Conservation (phyloP, 2,888 invertebrate genomes). For the Agrilus cyanescens region DNA sequence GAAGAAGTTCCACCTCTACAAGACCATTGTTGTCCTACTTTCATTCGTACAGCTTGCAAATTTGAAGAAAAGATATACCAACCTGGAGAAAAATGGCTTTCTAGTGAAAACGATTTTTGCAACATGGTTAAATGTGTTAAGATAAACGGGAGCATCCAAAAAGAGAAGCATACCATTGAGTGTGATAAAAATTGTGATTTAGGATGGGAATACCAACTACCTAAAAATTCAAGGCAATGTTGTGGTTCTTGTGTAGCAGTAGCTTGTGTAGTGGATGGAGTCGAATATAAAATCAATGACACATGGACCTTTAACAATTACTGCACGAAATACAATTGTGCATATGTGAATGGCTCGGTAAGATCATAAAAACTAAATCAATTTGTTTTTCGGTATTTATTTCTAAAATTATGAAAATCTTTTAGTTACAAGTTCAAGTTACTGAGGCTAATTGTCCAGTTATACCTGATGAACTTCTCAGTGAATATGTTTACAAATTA, state of each 20-base stretch:
- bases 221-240: slow-evolving; percentile 38
- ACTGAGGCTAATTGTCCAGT: slow-evolving; percentile 41
- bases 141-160: slow-evolving; percentile 38
- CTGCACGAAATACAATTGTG: slow-evolving; percentile 50
- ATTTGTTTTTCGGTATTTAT: no score
- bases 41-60: slow-evolving; percentile 47
- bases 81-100: slow-evolving; percentile 48
- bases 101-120: slow-evolving; percentile 40
- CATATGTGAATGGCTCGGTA: slow-evolving; percentile 38
- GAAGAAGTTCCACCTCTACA: slow-evolving; percentile 41
- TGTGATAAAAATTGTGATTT: slow-evolving; percentile 39
- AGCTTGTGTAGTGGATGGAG: slow-evolving; percentile 41
- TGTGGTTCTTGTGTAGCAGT: slow-evolving; percentile 54
- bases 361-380: slow-evolving; percentile 11
- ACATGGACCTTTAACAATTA: slow-evolving; percentile 49
- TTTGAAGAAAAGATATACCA: slow-evolving; percentile 32
- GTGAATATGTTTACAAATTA: slow-evolving; percentile 42
- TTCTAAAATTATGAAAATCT: no score
- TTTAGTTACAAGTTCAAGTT: slow-evolving; percentile 45
- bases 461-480: slow-evolving; percentile 31
- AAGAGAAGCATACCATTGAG: slow-evolving; percentile 39
- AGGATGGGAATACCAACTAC: slow-evolving; percentile 45
- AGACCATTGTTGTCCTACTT: slow-evolving; percentile 52
- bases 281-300: slow-evolving; percentile 38
- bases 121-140: slow-evolving; percentile 41